phyloP scores from a whole-genome alignment of 1,140 invertebrate species.

The Drosophila lacteicornis region DNA sequence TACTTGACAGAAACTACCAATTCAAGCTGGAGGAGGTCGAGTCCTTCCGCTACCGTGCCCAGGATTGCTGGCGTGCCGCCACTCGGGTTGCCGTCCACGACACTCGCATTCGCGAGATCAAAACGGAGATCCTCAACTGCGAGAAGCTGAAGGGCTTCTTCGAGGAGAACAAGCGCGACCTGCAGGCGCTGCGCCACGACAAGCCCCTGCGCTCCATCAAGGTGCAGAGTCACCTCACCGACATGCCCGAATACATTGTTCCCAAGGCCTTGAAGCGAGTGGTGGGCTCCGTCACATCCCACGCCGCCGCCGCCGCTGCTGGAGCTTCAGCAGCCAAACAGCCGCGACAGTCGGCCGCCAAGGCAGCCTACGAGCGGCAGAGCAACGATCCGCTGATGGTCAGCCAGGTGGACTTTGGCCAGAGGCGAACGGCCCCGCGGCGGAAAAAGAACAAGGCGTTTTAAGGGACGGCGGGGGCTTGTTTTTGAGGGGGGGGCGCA shows the following conservation, averaged over 20 bases:
- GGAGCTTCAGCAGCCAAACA: conserved; percentile 65
- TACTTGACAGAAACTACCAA: conserved; percentile 91
- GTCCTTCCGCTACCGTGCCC: conserved; percentile 96
- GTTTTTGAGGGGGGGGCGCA: not conserved
- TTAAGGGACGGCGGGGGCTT: not conserved
- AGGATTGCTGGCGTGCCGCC: conserved; percentile 97
- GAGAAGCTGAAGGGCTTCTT: conserved; percentile 98
- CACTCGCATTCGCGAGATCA: conserved; percentile 97
- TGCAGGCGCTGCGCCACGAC: conserved; percentile 95
- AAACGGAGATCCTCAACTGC: conserved; percentile 96
- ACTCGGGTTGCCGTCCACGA: conserved; percentile 96
- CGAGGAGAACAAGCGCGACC: conserved; percentile 96
- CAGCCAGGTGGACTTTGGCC: conserved; percentile 75
- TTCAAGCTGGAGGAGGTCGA: conserved; percentile 98
- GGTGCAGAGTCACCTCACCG: conserved; percentile 93
- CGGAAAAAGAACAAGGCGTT: conserved; percentile 42
- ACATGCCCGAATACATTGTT: conserved; percentile 98
- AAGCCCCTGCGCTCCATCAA: conserved; percentile 95
- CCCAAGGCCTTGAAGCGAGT: conserved; percentile 90
- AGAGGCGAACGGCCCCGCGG: conserved; percentile 34
- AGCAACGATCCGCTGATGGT: conserved; percentile 83
- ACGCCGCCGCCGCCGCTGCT: conserved; percentile 28
- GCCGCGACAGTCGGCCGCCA: conserved; percentile 40
- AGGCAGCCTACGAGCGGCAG: conserved; percentile 73
- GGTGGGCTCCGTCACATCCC: conserved; percentile 82